phyloP scores from a whole-genome alignment of 2,113 vertebrate species.

The Tilapia sparmanii region DNA sequence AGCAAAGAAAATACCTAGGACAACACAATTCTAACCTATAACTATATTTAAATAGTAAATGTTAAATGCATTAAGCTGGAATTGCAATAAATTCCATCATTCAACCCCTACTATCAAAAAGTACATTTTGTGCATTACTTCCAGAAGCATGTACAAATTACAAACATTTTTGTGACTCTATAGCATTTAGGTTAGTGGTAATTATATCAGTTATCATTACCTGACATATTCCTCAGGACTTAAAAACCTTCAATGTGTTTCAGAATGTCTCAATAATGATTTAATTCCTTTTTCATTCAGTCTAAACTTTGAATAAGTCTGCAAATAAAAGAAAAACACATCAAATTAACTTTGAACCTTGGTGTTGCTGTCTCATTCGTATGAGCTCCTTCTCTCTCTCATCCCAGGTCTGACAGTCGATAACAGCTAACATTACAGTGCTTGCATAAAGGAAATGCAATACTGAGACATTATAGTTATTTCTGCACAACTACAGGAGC shows the following conservation, averaged over 20 bases:
- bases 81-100: background rate
- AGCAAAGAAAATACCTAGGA: background rate
- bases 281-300: background rate
- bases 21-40: background rate
- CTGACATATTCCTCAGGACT: slow-evolving; percentile 30
- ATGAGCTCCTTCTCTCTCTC: background rate
- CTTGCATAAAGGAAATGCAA: slow-evolving; percentile 62
- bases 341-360: background rate
- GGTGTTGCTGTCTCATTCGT: background rate
- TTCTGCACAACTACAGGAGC: slow-evolving; percentile 33
- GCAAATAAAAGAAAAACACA: background rate
- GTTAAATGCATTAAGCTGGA: background rate
- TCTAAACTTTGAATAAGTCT: background rate
- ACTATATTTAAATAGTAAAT: background rate
- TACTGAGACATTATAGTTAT: slow-evolving; percentile 30
- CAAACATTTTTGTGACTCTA: background rate
- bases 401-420: background rate
- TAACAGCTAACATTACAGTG: slow-evolving; percentile 32
- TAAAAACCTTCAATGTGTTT: slow-evolving; percentile 1
- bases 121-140: background rate
- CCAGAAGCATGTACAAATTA: background rate
- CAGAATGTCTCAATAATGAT: background rate
- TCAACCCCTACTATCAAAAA: background rate
- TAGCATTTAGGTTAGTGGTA: background rate
- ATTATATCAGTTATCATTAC: slow-evolving; percentile 22